Evolutionary conservation across 2,113 vertebrate species (phyloP).

Genomic region (Rhinoderma darwinii): DNA sequence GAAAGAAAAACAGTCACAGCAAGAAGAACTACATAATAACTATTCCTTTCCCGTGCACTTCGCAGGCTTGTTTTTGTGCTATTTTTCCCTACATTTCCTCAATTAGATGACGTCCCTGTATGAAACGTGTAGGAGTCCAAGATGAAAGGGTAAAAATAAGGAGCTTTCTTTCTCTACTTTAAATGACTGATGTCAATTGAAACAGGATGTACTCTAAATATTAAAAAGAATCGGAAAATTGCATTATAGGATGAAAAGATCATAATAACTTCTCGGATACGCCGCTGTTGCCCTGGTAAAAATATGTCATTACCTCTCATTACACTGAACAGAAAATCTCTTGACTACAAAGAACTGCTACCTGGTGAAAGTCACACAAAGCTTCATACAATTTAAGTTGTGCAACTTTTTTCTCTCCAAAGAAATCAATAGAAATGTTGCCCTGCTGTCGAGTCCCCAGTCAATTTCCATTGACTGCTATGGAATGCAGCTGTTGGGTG

Average conservation of each 20-base stretch:
- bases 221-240: background rate
- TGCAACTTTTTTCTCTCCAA: background rate
- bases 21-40: background rate
- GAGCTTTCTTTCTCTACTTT: background rate
- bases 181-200: slow-evolving; percentile 1
- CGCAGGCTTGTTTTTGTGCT: background rate
- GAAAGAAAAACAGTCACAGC: background rate
- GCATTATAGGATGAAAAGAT: background rate
- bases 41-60: background rate
- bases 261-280: background rate
- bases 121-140: background rate
- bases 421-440: too few species aligned
- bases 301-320: background rate
- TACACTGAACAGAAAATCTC: background rate
- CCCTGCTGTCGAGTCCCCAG: too few species aligned
- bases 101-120: background rate
- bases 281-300: background rate
- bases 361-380: background rate
- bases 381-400: background rate
- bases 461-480: too few species aligned
- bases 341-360: background rate
- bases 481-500: too few species aligned
- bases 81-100: background rate
- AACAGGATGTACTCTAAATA: background rate
- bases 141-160: background rate